These are phyloP conservation scores for Augochlora pura DNA, from an alignment of 1,140 invertebrate species.

Conservation along the genomic window DNA sequence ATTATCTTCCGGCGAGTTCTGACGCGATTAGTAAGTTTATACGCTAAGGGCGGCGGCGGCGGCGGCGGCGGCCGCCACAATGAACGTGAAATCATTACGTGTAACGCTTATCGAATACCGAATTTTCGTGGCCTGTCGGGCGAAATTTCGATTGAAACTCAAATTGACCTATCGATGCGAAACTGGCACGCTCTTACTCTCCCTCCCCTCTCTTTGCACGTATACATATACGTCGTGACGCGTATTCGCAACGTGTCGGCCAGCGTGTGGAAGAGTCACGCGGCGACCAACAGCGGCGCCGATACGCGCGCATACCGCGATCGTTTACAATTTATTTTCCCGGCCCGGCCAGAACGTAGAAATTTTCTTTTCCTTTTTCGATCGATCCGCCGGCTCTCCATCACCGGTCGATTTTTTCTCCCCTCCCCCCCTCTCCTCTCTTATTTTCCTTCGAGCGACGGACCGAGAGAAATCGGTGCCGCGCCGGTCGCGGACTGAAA, in stretches of 20 bases:
- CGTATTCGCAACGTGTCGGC: too few species aligned
- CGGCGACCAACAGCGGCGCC: constrained; percentile 4
- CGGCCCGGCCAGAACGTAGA: constrained; percentile 11
- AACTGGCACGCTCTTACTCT: not conserved
- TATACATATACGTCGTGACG: too few species aligned
- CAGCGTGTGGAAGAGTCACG: too few species aligned
- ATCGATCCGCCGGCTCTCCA: constrained; percentile 12
- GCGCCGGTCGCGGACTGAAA: constrained; percentile 72
- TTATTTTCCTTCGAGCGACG: constrained; percentile 44
- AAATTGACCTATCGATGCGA: constrained; percentile 35
- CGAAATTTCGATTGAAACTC: constrained; percentile 8
- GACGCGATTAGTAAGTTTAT: not conserved
- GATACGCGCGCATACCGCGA: constrained; percentile 16
- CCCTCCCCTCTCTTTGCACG: too few species aligned
- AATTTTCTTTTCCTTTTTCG: constrained; percentile 31
- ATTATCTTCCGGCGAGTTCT: constrained; percentile 11
- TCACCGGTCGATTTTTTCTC: not conserved
- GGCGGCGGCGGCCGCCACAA: too few species aligned
- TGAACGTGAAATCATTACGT: constrained; percentile 25
- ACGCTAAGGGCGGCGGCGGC: not conserved
- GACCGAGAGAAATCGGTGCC: constrained; percentile 67
- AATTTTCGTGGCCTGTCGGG: not conserved
- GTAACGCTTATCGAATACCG: constrained; percentile 17
- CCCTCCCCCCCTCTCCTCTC: not conserved
- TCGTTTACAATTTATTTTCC: constrained; percentile 39